Evolutionary conservation across 2,797 vertebrate genomes (phyloP).

Genomic region (Pseudotriccus pelzelni): DNA sequence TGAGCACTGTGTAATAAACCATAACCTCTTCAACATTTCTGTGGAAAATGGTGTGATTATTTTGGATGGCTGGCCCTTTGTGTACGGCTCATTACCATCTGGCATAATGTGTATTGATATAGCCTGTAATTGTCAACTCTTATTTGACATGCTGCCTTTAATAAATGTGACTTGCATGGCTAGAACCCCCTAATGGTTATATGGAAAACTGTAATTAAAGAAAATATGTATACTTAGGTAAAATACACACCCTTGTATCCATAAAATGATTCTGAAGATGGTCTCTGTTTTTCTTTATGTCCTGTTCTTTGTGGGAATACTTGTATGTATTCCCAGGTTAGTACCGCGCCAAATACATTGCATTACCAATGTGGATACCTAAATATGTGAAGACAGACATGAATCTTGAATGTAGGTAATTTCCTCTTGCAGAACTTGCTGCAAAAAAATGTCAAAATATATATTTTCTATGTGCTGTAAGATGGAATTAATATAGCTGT

Average conservation of each 20-base stretch:
- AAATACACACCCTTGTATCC: conserved; percentile 16
- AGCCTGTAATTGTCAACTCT: conserved; percentile 93
- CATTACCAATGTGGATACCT: background rate
- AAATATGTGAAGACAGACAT: background rate
- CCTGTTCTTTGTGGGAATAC: background rate
- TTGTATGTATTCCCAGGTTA: background rate
- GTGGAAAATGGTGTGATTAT: conserved; percentile 83
- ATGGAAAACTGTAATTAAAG: conserved; percentile 77
- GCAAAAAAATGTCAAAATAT: background rate
- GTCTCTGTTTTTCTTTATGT: background rate
- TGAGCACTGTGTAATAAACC: conserved; percentile 86
- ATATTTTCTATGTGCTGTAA: background rate
- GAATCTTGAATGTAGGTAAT: background rate
- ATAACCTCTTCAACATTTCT: conserved; percentile 83
- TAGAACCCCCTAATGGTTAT: conserved; percentile 81
- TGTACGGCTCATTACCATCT: conserved; percentile 92
- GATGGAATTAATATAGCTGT: background rate
- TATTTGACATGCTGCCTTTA: conserved; percentile 95
- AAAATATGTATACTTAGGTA: conserved; percentile 57
- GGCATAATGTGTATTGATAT: conserved; percentile 94
- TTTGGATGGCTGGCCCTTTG: conserved; percentile 85
- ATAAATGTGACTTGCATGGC: conserved; percentile 91
- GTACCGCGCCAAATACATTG: background rate
- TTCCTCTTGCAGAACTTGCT: background rate
- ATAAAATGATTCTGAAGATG: conserved; percentile 22